Base-by-base conservation (phyloP, 1,140 invertebrate genomes). In the Conopomorpha cramerella region DNA sequence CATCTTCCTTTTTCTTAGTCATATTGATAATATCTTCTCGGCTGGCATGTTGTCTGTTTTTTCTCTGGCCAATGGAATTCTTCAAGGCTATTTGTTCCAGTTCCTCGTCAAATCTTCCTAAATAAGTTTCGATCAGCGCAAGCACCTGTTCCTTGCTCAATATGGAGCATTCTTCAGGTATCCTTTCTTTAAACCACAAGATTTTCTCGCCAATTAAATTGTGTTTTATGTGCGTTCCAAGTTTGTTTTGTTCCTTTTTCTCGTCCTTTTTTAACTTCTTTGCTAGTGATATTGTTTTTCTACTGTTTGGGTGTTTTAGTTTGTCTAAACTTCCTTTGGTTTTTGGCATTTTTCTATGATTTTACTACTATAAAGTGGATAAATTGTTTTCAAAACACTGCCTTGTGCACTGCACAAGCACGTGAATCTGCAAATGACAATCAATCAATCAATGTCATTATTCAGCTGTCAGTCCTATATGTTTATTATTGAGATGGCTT, bases 291-390 rank as follows among this genome's bases (percentile, higher is more conserved):
- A 82, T 78, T 1, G 86, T 86, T 76, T 90, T 90, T 45, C 89
- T 81, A 44, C 88, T 90, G 51, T 89, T 89, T 6, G 89, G 89
- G 72, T 91, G 89, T 51, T 88, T 88, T 33, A 82, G 77, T 60
- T 86, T 83, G 15, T 80, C 64, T 10, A 86, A 42, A 46, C 44
- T 62, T 31, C 55, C 51, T 33, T 62, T 77, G 31, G 55, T 33
- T 43, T 68, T 70, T 26, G 63, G 60, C 72, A 77, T 77, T 51
- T 49, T 43, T 14, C 3, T 16, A 19, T 13, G 18, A 14, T 28
- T 29, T 33, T n/a, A 28, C n/a, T n/a, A n/a, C n/a, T n/a, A n/a
- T n/a, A n/a, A n/a, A n/a, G n/a, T n/a, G n/a, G n/a, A n/a, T n/a
- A n/a, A n/a, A n/a, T n/a, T n/a, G n/a, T n/a, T n/a, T n/a, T n/a